Evolutionary conservation across 2,888 invertebrate genomes (phyloP).

Genomic region (Cheilosia pagana): DNA sequence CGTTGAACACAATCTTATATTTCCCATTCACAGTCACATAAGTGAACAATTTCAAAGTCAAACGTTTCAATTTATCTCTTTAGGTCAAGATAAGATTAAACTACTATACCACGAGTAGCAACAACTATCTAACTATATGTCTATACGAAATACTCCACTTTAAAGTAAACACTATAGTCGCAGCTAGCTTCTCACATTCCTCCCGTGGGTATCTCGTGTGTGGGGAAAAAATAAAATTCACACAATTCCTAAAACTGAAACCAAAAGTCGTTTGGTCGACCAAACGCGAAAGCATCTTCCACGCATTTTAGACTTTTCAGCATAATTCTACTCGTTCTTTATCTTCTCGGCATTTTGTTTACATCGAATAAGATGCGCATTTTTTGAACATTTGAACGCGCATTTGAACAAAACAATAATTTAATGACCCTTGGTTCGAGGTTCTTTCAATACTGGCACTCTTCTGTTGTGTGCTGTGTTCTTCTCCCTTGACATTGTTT

Average conservation of each 20-base stretch:
- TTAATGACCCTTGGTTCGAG: conserved; percentile 48
- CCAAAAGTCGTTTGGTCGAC: conserved; percentile 20
- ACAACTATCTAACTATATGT: not conserved
- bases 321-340: conserved; percentile 10
- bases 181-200: not conserved
- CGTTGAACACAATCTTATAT: not conserved
- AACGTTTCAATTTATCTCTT: conserved; percentile 57
- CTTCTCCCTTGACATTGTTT: conserved; percentile 3
- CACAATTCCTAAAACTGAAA: conserved; percentile 6
- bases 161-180: conserved; percentile 20
- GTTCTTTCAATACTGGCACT: conserved; percentile 28
- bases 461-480: not conserved
- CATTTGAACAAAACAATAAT: conserved; percentile 21
- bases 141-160: conserved; percentile 19
- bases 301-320: not conserved
- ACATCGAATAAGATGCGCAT: conserved; percentile 24
- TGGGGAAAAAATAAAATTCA: not conserved
- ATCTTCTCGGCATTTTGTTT: conserved; percentile 7
- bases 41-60: conserved; percentile 49
- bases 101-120: conserved; percentile 12
- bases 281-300: not conserved
- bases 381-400: conserved; percentile 22
- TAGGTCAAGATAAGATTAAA: conserved; percentile 69
- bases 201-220: not conserved
- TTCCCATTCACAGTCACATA: not conserved